Percentiles rank a stretch among this genome's conserved stretches.
These are phyloP conservation scores for Coracopsis vasa DNA, from an alignment of 2,113 vertebrate species.

Conservation along the genomic window DNA sequence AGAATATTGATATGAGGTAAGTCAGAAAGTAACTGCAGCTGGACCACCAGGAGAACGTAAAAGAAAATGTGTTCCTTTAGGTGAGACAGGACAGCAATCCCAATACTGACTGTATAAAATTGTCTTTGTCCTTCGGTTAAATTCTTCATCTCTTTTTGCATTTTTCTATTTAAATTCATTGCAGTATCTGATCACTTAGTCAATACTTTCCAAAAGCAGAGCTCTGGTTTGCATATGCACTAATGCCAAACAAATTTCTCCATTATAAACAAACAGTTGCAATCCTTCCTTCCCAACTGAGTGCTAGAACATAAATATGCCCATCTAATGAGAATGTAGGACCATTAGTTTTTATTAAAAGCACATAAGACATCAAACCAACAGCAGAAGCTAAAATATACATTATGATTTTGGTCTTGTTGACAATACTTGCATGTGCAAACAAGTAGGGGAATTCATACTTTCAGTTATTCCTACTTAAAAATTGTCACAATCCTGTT, in stretches of 20 bases:
- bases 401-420: background rate
- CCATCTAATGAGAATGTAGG: background rate
- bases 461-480: background rate
- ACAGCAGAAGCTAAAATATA: background rate
- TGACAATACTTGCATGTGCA: background rate
- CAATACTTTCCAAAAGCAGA: background rate
- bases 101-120: too few relatives aligned
- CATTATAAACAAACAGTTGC: background rate
- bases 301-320: background rate
- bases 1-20: background rate
- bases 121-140: background rate
- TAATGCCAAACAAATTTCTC: background rate
- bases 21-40: background rate
- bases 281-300: background rate
- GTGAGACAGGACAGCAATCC: background rate
- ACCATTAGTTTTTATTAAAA: background rate
- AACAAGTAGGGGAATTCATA: background rate
- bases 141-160: background rate
- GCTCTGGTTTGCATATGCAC: background rate
- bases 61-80: background rate
- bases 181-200: background rate
- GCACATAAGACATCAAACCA: background rate
- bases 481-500: background rate
- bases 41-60: background rate
- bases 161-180: background rate